These are phyloP conservation scores for Varanus komodoensis DNA, from an alignment of 2,113 vertebrate genomes.

Conservation along the genomic window DNA sequence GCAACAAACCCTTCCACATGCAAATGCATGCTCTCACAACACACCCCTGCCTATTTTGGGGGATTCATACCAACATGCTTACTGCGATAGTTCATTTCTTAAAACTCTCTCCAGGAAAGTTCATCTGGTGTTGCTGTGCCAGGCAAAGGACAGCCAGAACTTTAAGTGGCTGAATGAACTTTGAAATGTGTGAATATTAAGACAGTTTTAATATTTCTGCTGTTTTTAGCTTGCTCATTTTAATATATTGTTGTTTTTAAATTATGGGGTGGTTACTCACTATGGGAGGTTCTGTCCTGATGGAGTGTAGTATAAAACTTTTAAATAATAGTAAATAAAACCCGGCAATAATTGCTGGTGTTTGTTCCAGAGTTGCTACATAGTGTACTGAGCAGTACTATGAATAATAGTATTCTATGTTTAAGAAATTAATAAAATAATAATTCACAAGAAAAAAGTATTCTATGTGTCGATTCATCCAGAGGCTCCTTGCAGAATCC, in stretches of 20 bases:
- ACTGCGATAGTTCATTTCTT: slow-evolving; percentile 14
- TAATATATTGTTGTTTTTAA: neutral
- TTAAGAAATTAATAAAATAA: too few species aligned
- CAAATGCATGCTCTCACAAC: too few species aligned
- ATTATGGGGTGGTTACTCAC: neutral
- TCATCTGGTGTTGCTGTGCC: neutral
- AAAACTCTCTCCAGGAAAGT: neutral
- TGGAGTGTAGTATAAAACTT: neutral
- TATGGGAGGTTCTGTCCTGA: neutral
- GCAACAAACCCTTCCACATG: too few species aligned
- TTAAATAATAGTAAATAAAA: neutral
- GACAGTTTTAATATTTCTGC: neutral
- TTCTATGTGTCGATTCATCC: neutral
- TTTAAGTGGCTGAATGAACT: too few species aligned
- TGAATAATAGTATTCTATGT: neutral
- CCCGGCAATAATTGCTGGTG: neutral
- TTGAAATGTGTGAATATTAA: too few species aligned
- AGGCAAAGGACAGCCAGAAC: neutral
- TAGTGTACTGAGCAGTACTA: neutral
- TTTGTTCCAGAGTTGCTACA: neutral
- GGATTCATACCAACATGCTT: neutral
- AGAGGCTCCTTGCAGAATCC: neutral
- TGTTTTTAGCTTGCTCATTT: neutral
- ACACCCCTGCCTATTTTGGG: neutral
- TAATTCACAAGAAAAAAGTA: too few species aligned